A percentile compares a stretch with the other conserved stretches of the same genome.
These are phyloP conservation scores for Paramuricea clavata DNA, from an alignment of 92 coral and sea anemone genomes.

Conservation along the genomic window DNA sequence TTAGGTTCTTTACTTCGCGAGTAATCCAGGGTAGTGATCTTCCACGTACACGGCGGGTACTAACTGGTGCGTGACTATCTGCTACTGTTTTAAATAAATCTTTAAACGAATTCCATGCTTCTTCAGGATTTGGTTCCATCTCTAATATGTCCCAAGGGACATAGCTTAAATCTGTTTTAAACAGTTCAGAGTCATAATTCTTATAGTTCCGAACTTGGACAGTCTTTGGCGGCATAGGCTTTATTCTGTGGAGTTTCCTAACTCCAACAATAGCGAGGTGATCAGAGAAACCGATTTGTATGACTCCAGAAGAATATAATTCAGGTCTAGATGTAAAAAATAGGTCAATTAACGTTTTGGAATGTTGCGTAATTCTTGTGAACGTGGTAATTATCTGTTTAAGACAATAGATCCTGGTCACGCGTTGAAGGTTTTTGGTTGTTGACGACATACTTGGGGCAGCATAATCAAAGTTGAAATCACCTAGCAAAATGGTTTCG, in stretches of 20 bases:
- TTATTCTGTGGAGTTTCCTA: conserved; percentile 49
- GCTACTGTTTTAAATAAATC: conserved; percentile 43
- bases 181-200: conserved; percentile 17
- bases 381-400: conserved; percentile 64
- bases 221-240: conserved; percentile 45
- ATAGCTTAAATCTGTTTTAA: background rate
- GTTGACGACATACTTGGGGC: conserved; percentile 9
- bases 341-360: conserved; percentile 67
- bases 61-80: conserved; percentile 34
- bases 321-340: conserved; percentile 55
- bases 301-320: conserved; percentile 30
- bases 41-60: background rate
- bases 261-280: conserved; percentile 40
- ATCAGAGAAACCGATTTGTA: conserved; percentile 39
- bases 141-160: conserved; percentile 48
- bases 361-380: conserved; percentile 59
- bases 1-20: background rate
- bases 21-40: conserved; percentile 4
- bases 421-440: conserved; percentile 55
- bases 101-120: conserved; percentile 29
- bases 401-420: conserved; percentile 35
- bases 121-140: conserved; percentile 36
- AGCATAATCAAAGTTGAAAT: conserved; percentile 47
- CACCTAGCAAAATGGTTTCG: conserved; percentile 55
- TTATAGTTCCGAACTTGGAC: conserved; percentile 36